phyloP scores from a whole-genome alignment of 2,113 vertebrate species.

The Corythaixoides concolor region DNA sequence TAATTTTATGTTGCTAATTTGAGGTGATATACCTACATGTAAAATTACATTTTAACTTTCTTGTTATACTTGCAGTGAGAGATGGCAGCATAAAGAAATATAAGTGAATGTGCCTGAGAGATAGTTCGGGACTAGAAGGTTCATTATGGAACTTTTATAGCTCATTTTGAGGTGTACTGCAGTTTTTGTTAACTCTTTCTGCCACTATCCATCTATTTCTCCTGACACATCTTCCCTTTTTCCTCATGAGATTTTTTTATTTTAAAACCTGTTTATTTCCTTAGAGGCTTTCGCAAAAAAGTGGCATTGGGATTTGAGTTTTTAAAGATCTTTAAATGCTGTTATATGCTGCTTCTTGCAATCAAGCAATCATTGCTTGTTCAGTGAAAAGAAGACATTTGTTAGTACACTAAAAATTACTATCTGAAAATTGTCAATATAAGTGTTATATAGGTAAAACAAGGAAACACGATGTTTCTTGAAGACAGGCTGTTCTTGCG shows the following conservation, averaged over 20 bases:
- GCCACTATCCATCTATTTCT: neutral
- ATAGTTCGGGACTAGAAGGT: constrained; percentile 42
- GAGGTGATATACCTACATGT: constrained; percentile 70
- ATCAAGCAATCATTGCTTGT: neutral
- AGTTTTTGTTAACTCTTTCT: constrained; percentile 55
- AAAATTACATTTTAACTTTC: constrained; percentile 66
- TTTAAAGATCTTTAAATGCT: neutral
- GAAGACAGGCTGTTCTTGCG: neutral
- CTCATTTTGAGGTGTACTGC: constrained; percentile 34
- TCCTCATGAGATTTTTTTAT: neutral
- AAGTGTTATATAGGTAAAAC: neutral
- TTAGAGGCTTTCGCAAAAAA: neutral
- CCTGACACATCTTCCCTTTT: neutral
- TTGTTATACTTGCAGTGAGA: constrained; percentile 52
- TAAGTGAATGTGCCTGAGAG: constrained; percentile 33
- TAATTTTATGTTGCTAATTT: constrained; percentile 74
- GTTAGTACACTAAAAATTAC: neutral
- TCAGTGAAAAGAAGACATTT: neutral
- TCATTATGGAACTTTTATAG: constrained; percentile 58
- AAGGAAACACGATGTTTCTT: neutral
- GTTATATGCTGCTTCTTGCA: neutral
- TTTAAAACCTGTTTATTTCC: neutral
- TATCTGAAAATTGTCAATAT: neutral
- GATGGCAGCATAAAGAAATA: constrained; percentile 54
- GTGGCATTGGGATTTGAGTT: neutral